These are phyloP conservation scores for Zapornia atra DNA, from an alignment of 2,113 vertebrate genomes.

Conservation along the genomic window DNA sequence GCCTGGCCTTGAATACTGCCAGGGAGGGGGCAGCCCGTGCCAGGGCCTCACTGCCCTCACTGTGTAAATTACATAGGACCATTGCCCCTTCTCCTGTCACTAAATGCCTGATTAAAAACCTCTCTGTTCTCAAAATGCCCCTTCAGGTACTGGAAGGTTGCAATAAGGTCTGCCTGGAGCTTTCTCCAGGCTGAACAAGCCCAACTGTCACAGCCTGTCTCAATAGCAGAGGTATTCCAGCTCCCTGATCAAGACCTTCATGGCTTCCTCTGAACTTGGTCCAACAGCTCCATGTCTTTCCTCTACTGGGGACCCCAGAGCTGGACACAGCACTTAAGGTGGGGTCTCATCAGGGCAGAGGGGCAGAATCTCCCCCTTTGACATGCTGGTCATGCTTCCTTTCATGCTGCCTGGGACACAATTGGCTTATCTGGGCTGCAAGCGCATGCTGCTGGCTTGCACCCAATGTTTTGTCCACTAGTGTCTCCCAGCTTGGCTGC, in stretches of 20 bases:
- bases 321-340: fast-evolving
- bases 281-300: neutral
- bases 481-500: neutral
- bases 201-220: neutral
- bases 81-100: too few relatives aligned
- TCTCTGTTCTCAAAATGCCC: neutral
- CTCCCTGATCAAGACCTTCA: too few relatives aligned
- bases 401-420: neutral
- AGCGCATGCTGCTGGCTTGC: fast-evolving
- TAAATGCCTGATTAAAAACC: neutral
- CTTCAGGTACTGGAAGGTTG: neutral
- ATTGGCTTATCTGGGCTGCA: neutral
- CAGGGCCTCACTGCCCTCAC: fast-evolving
- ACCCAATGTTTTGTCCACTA: neutral
- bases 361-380: neutral
- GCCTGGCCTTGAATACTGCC: neutral
- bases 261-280: neutral
- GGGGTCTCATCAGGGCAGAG: neutral
- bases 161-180: fast-evolving
- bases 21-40: neutral
- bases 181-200: neutral
- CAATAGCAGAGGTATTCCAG: too few relatives aligned
- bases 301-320: fast-evolving
- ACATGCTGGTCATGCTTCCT: fast-evolving
- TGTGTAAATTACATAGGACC: neutral